Conservation (phyloP, 2,113 vertebrate genomes). For the Halichoeres trimaculatus region DNA sequence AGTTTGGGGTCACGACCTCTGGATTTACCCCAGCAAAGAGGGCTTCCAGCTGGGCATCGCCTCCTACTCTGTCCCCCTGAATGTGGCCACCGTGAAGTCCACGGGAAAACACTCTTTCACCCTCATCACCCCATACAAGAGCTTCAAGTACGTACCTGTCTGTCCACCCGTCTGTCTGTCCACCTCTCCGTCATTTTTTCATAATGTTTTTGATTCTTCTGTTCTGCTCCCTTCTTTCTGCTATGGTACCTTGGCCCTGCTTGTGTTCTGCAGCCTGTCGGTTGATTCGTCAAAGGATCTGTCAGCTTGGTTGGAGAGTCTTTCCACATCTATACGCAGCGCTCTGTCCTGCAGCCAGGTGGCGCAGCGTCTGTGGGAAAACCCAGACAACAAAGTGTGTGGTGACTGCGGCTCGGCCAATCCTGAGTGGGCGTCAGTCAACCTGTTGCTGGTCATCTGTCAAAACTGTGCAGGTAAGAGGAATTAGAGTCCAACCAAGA, state of each 20-base stretch:
- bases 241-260: too few species aligned
- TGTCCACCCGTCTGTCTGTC: slow-evolving; percentile 1
- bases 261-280: slow-evolving; percentile 24
- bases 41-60: slow-evolving; percentile 79
- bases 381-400: slow-evolving; percentile 81
- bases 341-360: slow-evolving; percentile 83
- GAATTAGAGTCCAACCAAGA: not conserved
- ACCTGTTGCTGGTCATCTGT: slow-evolving; percentile 84
- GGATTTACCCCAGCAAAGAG: slow-evolving; percentile 83
- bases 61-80: slow-evolving; percentile 78
- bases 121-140: slow-evolving; percentile 81
- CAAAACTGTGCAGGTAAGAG: slow-evolving; percentile 80
- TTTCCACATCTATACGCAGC: slow-evolving; percentile 70
- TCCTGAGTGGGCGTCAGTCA: slow-evolving; percentile 85
- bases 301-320: slow-evolving; percentile 67
- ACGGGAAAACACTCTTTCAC: slow-evolving; percentile 75
- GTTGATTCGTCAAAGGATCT: slow-evolving; percentile 78
- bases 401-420: slow-evolving; percentile 77
- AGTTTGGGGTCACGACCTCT: slow-evolving; percentile 76
- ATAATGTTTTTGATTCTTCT: not conserved
- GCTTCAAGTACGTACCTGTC: slow-evolving; percentile 74
- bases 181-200: not conserved
- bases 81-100: slow-evolving; percentile 72
- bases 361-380: slow-evolving; percentile 77
- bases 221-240: too few species aligned